Conservation (phyloP, 2,888 invertebrate genomes). For the Nemotelus nigrinus region DNA sequence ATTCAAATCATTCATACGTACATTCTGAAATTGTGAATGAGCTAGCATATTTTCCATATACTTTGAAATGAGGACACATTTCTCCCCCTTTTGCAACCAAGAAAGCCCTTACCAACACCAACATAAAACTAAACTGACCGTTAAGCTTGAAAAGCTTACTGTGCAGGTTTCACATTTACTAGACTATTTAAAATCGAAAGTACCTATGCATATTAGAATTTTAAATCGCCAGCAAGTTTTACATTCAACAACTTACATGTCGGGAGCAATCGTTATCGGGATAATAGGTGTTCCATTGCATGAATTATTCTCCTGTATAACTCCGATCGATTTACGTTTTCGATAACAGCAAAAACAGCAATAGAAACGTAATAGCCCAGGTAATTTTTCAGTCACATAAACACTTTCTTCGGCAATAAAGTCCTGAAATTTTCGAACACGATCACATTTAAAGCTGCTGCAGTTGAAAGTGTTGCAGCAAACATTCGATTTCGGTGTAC, state of each 20-base stretch:
- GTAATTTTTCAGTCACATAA: conserved; percentile 54
- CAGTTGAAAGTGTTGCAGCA: conserved; percentile 29
- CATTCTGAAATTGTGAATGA: too few relatives aligned
- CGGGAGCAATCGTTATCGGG: conserved; percentile 53
- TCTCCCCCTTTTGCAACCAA: too few relatives aligned
- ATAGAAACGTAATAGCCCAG: conserved; percentile 53
- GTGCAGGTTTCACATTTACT: too few relatives aligned
- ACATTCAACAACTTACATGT: conserved; percentile 52
- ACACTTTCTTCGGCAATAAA: conserved; percentile 39
- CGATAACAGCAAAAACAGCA: conserved; percentile 56
- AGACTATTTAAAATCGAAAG: neutral
- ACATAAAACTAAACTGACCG: too few relatives aligned
- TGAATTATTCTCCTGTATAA: conserved; percentile 49
- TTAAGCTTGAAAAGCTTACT: too few relatives aligned
- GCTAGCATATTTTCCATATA: too few relatives aligned
- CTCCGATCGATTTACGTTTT: conserved; percentile 61
- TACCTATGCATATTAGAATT: neutral
- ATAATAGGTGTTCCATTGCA: conserved; percentile 54
- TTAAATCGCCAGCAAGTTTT: neutral
- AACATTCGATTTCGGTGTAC: neutral
- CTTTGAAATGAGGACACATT: too few relatives aligned
- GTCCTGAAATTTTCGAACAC: conserved; percentile 49
- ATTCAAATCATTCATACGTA: too few relatives aligned
- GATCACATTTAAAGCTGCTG: conserved; percentile 46
- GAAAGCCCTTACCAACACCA: too few relatives aligned